Evolutionary conservation across 2,113 vertebrate species (phyloP).

Genomic region (Halichoerus grypus): DNA sequence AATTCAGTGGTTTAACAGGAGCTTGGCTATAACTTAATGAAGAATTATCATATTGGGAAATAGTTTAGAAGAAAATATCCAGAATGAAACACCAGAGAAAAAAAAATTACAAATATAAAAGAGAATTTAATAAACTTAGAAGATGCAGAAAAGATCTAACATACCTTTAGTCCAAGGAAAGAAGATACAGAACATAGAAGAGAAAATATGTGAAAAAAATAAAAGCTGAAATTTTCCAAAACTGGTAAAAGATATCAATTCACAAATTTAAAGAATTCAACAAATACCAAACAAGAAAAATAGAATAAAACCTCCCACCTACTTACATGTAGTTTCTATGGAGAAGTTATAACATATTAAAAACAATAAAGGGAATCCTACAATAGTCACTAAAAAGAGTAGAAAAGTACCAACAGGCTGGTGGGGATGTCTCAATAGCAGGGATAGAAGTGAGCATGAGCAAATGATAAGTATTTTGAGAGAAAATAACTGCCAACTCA

Average conservation of each 20-base stretch:
- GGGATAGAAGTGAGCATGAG: not conserved
- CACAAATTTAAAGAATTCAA: not conserved
- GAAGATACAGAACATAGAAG: not conserved
- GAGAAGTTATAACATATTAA: not conserved
- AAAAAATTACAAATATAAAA: not conserved
- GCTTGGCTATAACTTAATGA: not conserved
- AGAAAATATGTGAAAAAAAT: not conserved
- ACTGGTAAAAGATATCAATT: not conserved
- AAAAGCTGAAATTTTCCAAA: not conserved
- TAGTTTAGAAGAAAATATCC: not conserved
- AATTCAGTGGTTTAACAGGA: not conserved
- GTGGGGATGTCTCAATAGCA: not conserved
- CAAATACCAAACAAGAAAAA: not conserved
- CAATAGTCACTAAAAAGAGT: not conserved
- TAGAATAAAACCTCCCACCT: not conserved
- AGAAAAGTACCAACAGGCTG: not conserved
- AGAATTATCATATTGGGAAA: not conserved
- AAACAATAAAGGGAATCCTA: not conserved
- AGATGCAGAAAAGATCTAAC: not conserved
- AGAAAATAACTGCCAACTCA: not conserved
- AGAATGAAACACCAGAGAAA: not conserved
- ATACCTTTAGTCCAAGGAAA: not conserved
- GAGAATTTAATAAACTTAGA: not conserved
- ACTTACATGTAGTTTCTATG: not conserved
- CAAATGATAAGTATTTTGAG: not conserved